Evolutionary conservation across 2,113 vertebrate species (phyloP), one percentile per base, ranked within the genome.

Genomic region (Neogobius melanostomus): DNA sequence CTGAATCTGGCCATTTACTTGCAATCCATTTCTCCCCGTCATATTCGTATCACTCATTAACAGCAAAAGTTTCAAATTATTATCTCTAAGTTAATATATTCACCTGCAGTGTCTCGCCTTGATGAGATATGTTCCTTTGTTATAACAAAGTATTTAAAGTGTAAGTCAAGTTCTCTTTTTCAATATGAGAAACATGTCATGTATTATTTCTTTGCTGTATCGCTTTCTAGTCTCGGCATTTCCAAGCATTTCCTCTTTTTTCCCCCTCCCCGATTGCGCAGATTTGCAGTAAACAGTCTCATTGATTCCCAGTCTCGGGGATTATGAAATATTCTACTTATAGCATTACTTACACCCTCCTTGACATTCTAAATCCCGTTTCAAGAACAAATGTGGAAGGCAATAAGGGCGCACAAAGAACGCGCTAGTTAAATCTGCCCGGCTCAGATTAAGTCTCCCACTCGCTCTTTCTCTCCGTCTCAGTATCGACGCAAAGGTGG

Each of bases 351-450:
- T 89, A 81, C 81, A 83, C 84, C 83, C 81, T 92, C 80, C 82
- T 87, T 91, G 88, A 92, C 89, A 89, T 90, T 92, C 72, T 69
- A 91, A 92, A 92, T 92, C 88, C 81, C 68, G 85, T 91, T 92
- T 88, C 72, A 83, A 92, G 84, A 91, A 87, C 88, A 91, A 92
- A 93, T 87, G 90, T 84, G 75, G 72, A 86, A 83, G 72, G 79
- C 80, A 88, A 70, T 86, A 80, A 86, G 81, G 81, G 80, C 4
- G 49, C 68, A 73, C 71, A 83, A 77, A 79, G 79, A 81, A 79
- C 80, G 56, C 62, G 53, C 66, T 70, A 70, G 85, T 89, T 87
- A 89, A 89, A 85, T 80, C 81, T 90, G 85, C 81, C 83, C 81
- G 10, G 44, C 16, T 61, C 75, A 90, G 88, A 91, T 92, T 90